phyloP scores from a whole-genome alignment of 2,888 invertebrate genomes.

The Nemotelus pantherinus region DNA sequence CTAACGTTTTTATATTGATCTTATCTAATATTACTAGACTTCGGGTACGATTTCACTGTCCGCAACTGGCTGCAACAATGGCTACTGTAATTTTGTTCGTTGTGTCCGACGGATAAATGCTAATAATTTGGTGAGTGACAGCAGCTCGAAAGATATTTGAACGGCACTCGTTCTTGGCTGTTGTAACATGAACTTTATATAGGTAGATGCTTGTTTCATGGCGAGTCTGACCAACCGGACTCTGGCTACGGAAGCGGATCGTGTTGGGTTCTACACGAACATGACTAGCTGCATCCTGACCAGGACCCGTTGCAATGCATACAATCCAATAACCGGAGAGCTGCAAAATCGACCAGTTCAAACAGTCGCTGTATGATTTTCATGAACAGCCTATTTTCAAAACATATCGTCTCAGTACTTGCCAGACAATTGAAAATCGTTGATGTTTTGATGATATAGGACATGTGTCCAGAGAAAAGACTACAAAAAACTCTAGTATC shows the following conservation, averaged over 20 bases:
- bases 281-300: slow-evolving; percentile 75
- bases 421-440: too few relatives aligned
- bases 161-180: neutral
- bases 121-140: slow-evolving; percentile 66
- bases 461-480: too few relatives aligned
- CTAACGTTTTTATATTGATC: neutral
- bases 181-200: neutral
- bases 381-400: too few relatives aligned
- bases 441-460: too few relatives aligned
- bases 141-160: neutral
- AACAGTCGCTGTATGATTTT: slow-evolving; percentile 62
- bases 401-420: too few relatives aligned
- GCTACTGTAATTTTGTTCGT: slow-evolving; percentile 71
- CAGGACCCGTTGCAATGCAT: slow-evolving; percentile 70
- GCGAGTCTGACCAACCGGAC: slow-evolving; percentile 53
- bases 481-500: too few relatives aligned
- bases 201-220: slow-evolving; percentile 56
- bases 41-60: slow-evolving; percentile 50
- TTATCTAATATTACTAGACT: neutral
- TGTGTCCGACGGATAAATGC: slow-evolving; percentile 70
- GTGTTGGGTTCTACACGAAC: slow-evolving; percentile 67
- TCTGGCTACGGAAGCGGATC: slow-evolving; percentile 52
- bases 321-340: slow-evolving; percentile 74
- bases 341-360: slow-evolving; percentile 63
- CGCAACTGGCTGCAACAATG: slow-evolving; percentile 66